Base-by-base conservation (phyloP, 2,797 vertebrate species). In the Anableps anableps region DNA sequence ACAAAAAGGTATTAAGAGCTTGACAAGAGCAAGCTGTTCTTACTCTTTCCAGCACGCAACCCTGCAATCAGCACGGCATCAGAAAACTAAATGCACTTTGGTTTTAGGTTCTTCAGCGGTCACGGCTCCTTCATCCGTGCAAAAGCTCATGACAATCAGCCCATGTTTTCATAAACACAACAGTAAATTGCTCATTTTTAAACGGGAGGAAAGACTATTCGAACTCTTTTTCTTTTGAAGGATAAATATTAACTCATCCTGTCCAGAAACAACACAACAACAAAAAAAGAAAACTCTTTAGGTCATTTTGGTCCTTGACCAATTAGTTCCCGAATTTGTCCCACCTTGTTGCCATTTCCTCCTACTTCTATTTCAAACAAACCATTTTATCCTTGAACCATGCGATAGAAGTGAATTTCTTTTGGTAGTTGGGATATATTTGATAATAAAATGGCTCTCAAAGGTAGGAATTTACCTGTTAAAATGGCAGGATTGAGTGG, bases 1-100 rank as follows among this genome's bases (percentile, higher is more conserved):
- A 87, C 79, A 51, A 74, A 83, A 85, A 79, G 78, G 75, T 71
- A 81, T 68, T 47, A 74, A 88, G 85, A 86, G 75, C 71, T 77
- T 31, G 2, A 50, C 45, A 0, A 78, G 80, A 83, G 82, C 83
- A 75, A 72, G 74, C 51, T 41, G 70, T 45, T 26, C 79, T 71
- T 19, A 26, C 74, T 36, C 6, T 53, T 41, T 14, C 5, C 21
- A 17, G 74, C 36, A 26, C 8, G 13, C 55, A 66, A 76, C 83
- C 58, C 72, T 75, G 76, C 80, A 76, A 76, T 81, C 72, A 72
- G 34, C 68, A 31, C 85, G 43, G 80, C 19, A 16, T 78, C 48
- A 77, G 10, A 45, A 76, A 85, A 78, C 34, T 41, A 72, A 75
- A 77, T 71, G 50, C 60, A 60, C 75, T 84, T 64, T 8, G 74